Conservation (phyloP, 2,113 vertebrate species). For the Megaleporinus macrocephalus region DNA sequence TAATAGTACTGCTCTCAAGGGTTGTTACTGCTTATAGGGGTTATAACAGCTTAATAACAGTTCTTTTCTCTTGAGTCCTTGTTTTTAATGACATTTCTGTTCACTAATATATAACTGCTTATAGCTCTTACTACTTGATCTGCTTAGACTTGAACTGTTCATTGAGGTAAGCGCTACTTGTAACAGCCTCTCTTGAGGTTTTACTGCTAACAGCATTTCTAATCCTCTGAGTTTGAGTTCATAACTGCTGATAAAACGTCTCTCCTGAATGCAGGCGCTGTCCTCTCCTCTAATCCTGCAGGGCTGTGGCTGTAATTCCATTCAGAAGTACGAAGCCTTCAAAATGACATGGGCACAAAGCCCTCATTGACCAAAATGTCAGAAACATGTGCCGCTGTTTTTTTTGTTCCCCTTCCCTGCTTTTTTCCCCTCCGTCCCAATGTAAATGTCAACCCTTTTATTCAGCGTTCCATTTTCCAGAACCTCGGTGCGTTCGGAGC, state of each 20-base stretch:
- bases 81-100: too few species aligned
- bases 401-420: not conserved
- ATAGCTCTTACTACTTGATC: too few species aligned
- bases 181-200: too few species aligned
- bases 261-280: not conserved
- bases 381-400: slow-evolving; percentile 42
- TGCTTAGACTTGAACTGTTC: too few species aligned
- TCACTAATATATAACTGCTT: too few species aligned
- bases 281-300: not conserved
- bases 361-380: slow-evolving; percentile 48
- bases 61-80: not conserved
- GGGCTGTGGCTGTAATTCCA: slow-evolving; percentile 11
- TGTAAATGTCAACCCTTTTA: slow-evolving; percentile 55
- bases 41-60: not conserved
- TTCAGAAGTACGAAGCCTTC: slow-evolving; percentile 24
- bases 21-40: not conserved
- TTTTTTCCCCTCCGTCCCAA: slow-evolving; percentile 8
- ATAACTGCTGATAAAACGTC: not conserved
- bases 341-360: slow-evolving; percentile 29
- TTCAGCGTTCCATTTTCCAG: slow-evolving; percentile 35
- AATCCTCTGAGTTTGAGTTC: too few species aligned
- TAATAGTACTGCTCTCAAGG: too few species aligned
- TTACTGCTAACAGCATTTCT: not conserved
- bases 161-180: not conserved
- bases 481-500: slow-evolving; percentile 32